Evolutionary conservation across 2,113 vertebrate species (phyloP).

Genomic region (Chionis minor): DNA sequence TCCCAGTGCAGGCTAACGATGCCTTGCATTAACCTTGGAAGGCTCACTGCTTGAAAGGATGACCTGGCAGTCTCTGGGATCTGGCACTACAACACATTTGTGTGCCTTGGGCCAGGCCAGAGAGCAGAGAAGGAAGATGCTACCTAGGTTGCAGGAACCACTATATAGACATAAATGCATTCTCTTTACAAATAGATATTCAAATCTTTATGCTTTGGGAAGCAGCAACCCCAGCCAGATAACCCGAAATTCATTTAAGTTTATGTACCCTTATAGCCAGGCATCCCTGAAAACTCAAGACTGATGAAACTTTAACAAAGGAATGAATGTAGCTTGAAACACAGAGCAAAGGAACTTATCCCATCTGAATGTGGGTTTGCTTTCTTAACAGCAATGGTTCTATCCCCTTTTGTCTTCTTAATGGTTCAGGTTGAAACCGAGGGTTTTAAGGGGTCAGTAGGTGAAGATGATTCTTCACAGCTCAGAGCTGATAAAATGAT

Average conservation of each 20-base stretch:
- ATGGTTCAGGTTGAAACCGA: not conserved
- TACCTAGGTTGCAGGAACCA: not conserved
- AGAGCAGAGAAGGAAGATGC: not conserved
- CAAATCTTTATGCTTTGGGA: not conserved
- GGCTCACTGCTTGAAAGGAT: not conserved
- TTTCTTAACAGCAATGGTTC: not conserved
- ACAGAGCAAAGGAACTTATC: not conserved
- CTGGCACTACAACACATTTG: not conserved
- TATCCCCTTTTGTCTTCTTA: not conserved
- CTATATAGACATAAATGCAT: not conserved
- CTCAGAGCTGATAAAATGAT: not conserved
- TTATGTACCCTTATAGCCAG: not conserved
- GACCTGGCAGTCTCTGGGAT: not conserved
- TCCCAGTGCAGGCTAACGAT: not conserved
- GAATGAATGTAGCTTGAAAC: not conserved
- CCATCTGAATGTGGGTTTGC: not conserved
- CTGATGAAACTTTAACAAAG: not conserved
- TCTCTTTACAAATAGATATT: not conserved
- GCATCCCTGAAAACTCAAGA: not conserved
- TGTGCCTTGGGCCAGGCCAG: not conserved
- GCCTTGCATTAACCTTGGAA: not conserved
- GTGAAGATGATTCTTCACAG: not conserved
- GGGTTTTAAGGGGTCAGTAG: not conserved
- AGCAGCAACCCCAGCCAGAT: not conserved
- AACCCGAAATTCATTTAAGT: not conserved